Base-by-base conservation (phyloP, 2,888 invertebrate species). In the Chironomus riparius region DNA sequence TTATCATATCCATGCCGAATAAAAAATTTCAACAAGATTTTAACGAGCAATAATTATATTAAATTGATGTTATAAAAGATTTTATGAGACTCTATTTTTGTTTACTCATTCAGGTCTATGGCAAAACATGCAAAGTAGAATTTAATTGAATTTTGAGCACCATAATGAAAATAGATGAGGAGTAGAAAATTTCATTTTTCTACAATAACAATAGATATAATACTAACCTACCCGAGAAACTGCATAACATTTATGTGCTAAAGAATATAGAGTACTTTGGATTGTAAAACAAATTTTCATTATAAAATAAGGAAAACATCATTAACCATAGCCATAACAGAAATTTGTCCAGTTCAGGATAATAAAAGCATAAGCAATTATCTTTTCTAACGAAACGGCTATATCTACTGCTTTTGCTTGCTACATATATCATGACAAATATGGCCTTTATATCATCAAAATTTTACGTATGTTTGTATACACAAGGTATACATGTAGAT, bases 251-350 rank as follows among this genome's bases (percentile, higher is more conserved):
- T 38, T 38, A 10, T 38, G 38, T 38, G 4, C 10, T 4, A 38
- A 38, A 38, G 38, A 38, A 38, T 38, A 10, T 2, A 38, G 38
- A 38, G 38, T 38, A 38, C 38, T 38, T 38, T 38, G 56, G 15
- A 56, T 7, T 18, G 7, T 56, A 56, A 56, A 4, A 71, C 56
- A 71, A 71, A 71, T 50, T 56, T 56, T 48, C 24, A 71, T 71
- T 71, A 71, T 56, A 71, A 71, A 56, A 56, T 71, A 71, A 71
- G 71, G 71, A 71, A 71, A 71, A 71, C 71, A 71, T 71, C 47
- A 71, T 71, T 71, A 61, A 71, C 71, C 48, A 10, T 71, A 13
- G 50, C 50, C 71, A 50, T n/a, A 70, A 47, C 38, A 47, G 70
- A 70, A 47, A 70, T 28, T 38, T 38, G 38, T 38, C 38, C 38